A percentile compares a stretch with the other conserved stretches of the same genome.
These are phyloP conservation scores for Capricornis sumatraensis DNA, from an alignment of 2,113 vertebrate species.

Conservation along the genomic window DNA sequence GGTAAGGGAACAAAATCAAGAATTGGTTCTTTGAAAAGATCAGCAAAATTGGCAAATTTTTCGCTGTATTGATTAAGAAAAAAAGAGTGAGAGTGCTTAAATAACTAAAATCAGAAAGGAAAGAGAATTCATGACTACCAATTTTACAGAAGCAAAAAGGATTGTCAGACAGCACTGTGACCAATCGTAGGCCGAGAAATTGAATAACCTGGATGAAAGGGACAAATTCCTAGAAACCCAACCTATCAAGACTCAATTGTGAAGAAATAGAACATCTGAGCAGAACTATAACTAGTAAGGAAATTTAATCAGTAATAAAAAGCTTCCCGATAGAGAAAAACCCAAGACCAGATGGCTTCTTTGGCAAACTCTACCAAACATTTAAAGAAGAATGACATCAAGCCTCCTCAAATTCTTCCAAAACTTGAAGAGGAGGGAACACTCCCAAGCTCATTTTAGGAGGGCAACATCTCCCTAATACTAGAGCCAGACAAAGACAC, in stretches of 20 bases:
- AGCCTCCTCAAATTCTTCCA: neutral
- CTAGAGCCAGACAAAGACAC: neutral
- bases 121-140: neutral
- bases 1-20: neutral
- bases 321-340: neutral
- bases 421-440: neutral
- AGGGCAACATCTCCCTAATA: neutral
- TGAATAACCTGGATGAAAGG: neutral
- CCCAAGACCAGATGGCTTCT: neutral
- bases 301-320: neutral
- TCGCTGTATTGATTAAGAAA: neutral
- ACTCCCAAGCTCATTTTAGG: neutral
- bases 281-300: neutral
- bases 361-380: neutral
- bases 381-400: neutral
- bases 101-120: neutral
- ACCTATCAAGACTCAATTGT: neutral
- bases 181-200: neutral
- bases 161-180: neutral
- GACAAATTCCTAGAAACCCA: neutral
- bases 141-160: neutral
- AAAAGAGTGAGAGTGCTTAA: neutral
- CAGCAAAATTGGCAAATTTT: neutral
- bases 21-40: neutral
- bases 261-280: neutral